Evolutionary conservation across 2,113 vertebrate species (phyloP), one percentile per base, ranked within the genome.

Genomic region (Sciurus niger): DNA sequence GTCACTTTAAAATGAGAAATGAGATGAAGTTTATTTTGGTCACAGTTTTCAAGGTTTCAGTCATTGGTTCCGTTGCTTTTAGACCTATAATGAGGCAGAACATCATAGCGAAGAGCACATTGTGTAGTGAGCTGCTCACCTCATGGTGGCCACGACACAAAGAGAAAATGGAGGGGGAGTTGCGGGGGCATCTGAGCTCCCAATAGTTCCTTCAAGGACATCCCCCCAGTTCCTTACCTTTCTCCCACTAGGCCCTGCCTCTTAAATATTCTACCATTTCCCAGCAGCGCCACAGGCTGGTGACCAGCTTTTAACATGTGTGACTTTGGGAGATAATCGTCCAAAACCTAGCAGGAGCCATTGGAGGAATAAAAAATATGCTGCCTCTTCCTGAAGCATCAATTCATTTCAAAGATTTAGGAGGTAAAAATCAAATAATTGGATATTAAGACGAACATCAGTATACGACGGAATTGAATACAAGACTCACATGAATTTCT

Each of bases 401-500:
- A 4, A 8, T 34, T 83, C 43, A 32, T 48, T 76, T 85, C 65
- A 84, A 92, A 93, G 16, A 83, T 43, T 89, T 83, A 60, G 43
- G 9, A 91, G 22, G 72, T 67, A 72, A 94, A 83, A 58, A 58
- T 22, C 30, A 84, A 84, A 53, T 53, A 51, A 53, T 51, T 83
- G 68, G 82, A 58, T 28, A 46, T 87, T 55, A 84, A 89, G 32
- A 67, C 40, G 72, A 94, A 78, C 24, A 82, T 85, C 60, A 68
- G 28, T 85, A 30, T 74, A 14, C 5, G 37, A 77, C 30, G 37
- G 4, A 68, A 65, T 43, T 46, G 16, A 63, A 48, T 68, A 8
- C 20, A 80, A 94, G 90, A 84, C 77, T 65, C 24, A 76, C 67
- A 60, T 87, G 32, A 55, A 70, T 89, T 78, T 91, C 51, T 89